Evolutionary conservation across 2,113 vertebrate genomes (phyloP), one percentile per base, ranked within the genome.

Genomic region (Ceyx cyanopectus): DNA sequence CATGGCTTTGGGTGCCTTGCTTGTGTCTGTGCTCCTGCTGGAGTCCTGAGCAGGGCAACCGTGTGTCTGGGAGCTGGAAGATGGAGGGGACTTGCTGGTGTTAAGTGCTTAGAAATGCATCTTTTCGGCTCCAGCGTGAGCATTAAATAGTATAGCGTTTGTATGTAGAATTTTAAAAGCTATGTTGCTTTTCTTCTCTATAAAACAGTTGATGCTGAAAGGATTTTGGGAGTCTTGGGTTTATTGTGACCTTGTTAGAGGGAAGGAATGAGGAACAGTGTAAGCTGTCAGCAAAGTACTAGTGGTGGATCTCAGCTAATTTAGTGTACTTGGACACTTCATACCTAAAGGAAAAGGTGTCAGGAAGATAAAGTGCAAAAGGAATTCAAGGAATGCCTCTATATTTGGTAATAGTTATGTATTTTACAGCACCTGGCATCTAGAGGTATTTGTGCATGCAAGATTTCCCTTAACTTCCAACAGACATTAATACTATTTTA

Each of bases 31-130:
- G 48, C 12, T 32, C n/a, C 10, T 54, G 46, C 14, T 11, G 24
- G 3, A 5, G 26, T 7, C 7, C 30, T 17, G 12, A 46, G 32
- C 12, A 3, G 6, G 0, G 2, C 24, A 16, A 2, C 24, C 0
- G 2, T 17, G 37, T 15, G 9, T 11, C 4, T 4, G n/a, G 60
- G 9, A 46, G 7, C 2, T 4, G 7, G 5, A 9, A 10, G 12
- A 14, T 1, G 21, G 10, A 27, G 23, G 15, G 13, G 0, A 0
- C 14, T 53, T 48, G 45, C 6, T 51, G 24, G 2, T 30, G 6
- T 51, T 45, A 10, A 15, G 14, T 29, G 2, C 27, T 23, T 56
- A 1, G 10, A 30, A 63, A 70, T 27, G 41, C 77, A 51, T 7
- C 6, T 70, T 40, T 40, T 14, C 30, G 4, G 14, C 3, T 40